Base-by-base conservation (phyloP, 2,113 vertebrate species). In the Podarcis raffonei region DNA sequence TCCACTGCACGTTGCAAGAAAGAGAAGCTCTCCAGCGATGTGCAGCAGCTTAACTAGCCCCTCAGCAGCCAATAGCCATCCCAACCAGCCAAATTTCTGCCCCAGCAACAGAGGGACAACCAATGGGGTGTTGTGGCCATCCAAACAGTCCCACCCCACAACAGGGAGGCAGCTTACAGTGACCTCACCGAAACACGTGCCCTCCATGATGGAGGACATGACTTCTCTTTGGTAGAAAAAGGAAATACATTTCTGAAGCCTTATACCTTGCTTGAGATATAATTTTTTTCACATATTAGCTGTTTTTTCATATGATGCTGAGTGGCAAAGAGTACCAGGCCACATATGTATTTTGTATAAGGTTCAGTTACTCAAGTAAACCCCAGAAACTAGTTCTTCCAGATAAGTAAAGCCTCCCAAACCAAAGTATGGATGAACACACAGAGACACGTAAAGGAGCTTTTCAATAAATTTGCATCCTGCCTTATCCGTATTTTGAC, bases 341-440 rank as follows among this genome's bases (percentile, higher is more conserved):
- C 0, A 1, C 6, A 0, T 3, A 85, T 68, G 3, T 91, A 80
- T 88, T 65, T 16, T 62, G 62, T 75, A 65, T 74, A 59, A 91
- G 32, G 79, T 90, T 83, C 91, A 89, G 74, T 86, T 91, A 74
- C 18, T 0, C 30, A 83, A 6, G 78, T 65, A 92, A 92, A 91
- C 2, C 84, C 35, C 59, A 89, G 62, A 81, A 94, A 95, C 94
- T 84, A 76, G 90, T 95, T 93, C 87, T 92, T 95, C 94, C 84
- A 92, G 92, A 93, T 93, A 74, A 87, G 86, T 92, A 0, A 91
- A 89, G 75, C 30, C 84, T 83, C 74, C 37, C 62, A 85, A 92
- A 91, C 1, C 53, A 90, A 90, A 87, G 30, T 32, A 8, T 35
- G 16, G 30, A 79, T 27, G n/a, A 57, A 62, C 18, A 20, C 59